Evolutionary conservation across 2,797 vertebrate genomes (phyloP).

Genomic region (Pagetopsis macropterus): DNA sequence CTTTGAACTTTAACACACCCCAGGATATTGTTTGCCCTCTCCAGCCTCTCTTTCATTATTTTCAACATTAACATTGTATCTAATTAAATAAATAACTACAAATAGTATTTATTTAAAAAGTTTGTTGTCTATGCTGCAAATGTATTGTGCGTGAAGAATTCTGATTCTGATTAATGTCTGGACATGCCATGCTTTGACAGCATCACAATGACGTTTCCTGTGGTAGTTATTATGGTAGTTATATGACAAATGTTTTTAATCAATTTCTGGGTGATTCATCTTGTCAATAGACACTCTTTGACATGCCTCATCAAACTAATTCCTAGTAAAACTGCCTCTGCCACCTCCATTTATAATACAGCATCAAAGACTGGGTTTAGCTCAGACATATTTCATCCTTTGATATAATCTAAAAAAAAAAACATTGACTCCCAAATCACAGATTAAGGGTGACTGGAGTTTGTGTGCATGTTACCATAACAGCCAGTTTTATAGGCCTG

Average conservation of each 20-base stretch:
- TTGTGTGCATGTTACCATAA: slow-evolving; percentile 71
- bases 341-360: background rate
- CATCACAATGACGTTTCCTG: no score
- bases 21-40: no score
- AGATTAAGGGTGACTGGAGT: slow-evolving; percentile 19
- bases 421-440: background rate
- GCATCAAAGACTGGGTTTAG: background rate
- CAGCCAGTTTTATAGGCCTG: slow-evolving; percentile 59
- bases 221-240: no score
- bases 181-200: no score
- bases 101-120: no score
- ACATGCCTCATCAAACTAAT: background rate
- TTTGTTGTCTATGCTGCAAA: background rate
- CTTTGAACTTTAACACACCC: no score
- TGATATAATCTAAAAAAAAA: slow-evolving; percentile 4
- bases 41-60: no score
- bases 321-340: slow-evolving; percentile 5
- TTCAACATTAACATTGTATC: no score
- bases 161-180: no score
- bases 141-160: background rate
- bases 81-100: no score
- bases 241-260: background rate
- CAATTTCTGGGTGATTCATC: background rate
- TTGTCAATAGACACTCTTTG: slow-evolving; percentile 21
- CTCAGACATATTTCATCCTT: background rate